phyloP scores from a whole-genome alignment of 2,888 invertebrate species.

The Trachelus tabidus region DNA sequence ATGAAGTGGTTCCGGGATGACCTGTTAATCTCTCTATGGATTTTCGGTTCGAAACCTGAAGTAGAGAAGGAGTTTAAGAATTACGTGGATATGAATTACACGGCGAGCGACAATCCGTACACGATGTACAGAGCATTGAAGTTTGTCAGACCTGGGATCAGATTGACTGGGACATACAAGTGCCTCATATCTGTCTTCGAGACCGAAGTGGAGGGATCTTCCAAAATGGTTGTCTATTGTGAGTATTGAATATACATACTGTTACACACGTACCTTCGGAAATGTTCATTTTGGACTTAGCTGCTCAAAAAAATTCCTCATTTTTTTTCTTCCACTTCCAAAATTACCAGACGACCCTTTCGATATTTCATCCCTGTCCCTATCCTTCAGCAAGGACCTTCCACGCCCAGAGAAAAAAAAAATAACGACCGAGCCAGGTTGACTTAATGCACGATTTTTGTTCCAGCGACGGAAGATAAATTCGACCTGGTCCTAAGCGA shows the following conservation, averaged over 20 bases:
- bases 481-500: constrained; percentile 54
- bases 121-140: constrained; percentile 70
- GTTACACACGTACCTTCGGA: neutral
- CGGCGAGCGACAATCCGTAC: constrained; percentile 60
- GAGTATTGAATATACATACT: constrained; percentile 53
- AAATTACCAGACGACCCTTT: constrained; percentile 19
- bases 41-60: constrained; percentile 55
- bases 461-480: constrained; percentile 57
- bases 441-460: constrained; percentile 24
- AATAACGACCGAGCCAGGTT: neutral
- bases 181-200: constrained; percentile 69
- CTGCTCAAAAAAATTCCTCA: neutral
- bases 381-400: too few species aligned
- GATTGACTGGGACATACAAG: constrained; percentile 69
- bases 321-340: constrained; percentile 16
- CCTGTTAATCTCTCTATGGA: constrained; percentile 67
- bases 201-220: constrained; percentile 61
- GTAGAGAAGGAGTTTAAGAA: constrained; percentile 59
- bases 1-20: constrained; percentile 68
- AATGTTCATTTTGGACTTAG: neutral
- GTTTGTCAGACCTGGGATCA: constrained; percentile 67
- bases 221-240: constrained; percentile 70
- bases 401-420: too few species aligned
- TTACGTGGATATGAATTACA: constrained; percentile 64
- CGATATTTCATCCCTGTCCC: too few species aligned